A percentile compares a stretch with the other conserved stretches of the same genome.
These are phyloP conservation scores for Laticauda colubrina DNA, from an alignment of 2,113 vertebrate genomes.

Conservation along the genomic window DNA sequence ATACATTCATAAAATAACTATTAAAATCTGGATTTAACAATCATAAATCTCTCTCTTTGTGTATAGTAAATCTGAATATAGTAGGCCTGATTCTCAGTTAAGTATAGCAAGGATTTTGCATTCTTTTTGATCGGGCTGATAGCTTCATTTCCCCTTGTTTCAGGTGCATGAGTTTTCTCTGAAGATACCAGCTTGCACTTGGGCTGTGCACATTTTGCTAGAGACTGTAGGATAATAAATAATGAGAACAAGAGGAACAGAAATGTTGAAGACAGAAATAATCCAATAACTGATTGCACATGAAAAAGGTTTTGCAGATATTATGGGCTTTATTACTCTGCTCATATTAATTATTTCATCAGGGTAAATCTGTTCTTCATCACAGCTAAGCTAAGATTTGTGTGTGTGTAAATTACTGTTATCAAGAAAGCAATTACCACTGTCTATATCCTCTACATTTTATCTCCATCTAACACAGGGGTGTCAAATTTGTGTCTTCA, in stretches of 20 bases:
- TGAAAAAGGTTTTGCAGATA: not conserved
- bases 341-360: not conserved
- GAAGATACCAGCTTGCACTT: not conserved
- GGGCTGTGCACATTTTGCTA: not conserved
- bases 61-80: not conserved
- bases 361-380: not conserved
- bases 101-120: not conserved
- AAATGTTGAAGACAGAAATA: not conserved
- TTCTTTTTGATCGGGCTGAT: not conserved
- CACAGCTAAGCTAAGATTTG: not conserved
- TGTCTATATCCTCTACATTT: not conserved
- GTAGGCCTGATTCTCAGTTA: not conserved
- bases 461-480: not conserved
- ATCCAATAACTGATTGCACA: not conserved
- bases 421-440: not conserved
- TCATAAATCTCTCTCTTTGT: not conserved
- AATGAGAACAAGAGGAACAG: not conserved
- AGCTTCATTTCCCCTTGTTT: not conserved
- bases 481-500: too few species aligned
- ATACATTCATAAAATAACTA: not conserved
- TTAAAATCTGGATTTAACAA: not conserved
- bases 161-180: not conserved
- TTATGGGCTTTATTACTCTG: not conserved
- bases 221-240: not conserved
- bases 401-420: not conserved